Evolutionary conservation across 2,797 vertebrate species (phyloP), one percentile per base, ranked within the genome.

Genomic region (Thamnophis elegans): DNA sequence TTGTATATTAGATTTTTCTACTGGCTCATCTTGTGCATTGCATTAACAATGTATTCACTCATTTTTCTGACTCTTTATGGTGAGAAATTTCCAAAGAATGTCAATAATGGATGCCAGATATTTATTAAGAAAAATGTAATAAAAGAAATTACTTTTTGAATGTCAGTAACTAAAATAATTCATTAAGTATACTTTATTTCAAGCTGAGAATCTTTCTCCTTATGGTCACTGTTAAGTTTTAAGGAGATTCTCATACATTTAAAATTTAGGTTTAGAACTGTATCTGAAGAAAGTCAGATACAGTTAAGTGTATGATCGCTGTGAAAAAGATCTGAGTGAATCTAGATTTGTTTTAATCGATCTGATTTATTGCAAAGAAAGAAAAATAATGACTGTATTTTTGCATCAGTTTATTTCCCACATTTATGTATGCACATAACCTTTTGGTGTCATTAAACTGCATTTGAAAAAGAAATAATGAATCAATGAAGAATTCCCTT

Each of bases 1-100:
- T 96, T 96, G 95, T 97, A 92, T 97, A 94, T 96, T 96, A 97
- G 94, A 96, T 95, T 95, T 93, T 91, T 94, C 62, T 96, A 95
- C 95, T 87, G 92, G 96, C 93, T 92, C 96, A 87, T 96, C 95
- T 91, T 95, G 95, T 78, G 11, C 92, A 93, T 94, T 95, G 85
- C 54, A 91, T 28, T 95, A 90, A 93, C 91, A 0, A 42, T 94
- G 94, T 91, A 94, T 13, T 73, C 22, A 68, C 32, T 94, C 54
- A 55, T 94, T 18, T 87, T 90, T 12, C 85, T 56, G 26, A 28
- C 93, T 55, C 94, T 14, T 73, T 0, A 0, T 92, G 92, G 62
- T 82, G 53, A 0, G 90, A 89, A 51, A 53, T 60, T 68, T n/a
- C 94, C 53, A 88, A 51, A 42, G 5, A 47, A 53, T 47, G 47